These are phyloP conservation scores for Chaetodon trifasciatus DNA, from an alignment of 2,797 vertebrate genomes.

Conservation along the genomic window DNA sequence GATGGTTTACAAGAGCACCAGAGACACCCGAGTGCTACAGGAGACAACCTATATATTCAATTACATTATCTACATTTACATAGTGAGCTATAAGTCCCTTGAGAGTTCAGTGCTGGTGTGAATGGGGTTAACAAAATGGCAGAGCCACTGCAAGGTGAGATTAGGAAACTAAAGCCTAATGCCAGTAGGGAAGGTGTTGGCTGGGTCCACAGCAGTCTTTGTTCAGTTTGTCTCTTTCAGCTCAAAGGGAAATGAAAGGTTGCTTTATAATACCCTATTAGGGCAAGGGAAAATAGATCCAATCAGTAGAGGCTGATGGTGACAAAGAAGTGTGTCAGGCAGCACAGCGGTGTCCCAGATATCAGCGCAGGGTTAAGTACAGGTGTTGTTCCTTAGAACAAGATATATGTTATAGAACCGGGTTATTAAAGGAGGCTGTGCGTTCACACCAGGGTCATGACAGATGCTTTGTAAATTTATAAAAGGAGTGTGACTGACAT, in stretches of 20 bases:
- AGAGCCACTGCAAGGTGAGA: conserved; percentile 39
- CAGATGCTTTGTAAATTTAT: conserved; percentile 7
- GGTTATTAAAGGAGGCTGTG: conserved; percentile 41
- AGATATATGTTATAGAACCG: conserved; percentile 45
- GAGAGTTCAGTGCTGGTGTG: conserved; percentile 40
- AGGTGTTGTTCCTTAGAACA: conserved; percentile 40
- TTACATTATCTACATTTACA: conserved; percentile 16
- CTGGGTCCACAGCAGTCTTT: conserved; percentile 35
- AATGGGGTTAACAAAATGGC: conserved; percentile 47
- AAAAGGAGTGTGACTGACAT: conserved; percentile 9
- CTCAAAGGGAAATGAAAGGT: conserved; percentile 53
- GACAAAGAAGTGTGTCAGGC: conserved; percentile 65
- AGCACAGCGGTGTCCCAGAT: conserved; percentile 54
- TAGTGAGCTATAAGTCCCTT: conserved; percentile 15
- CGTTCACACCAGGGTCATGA: conserved; percentile 21
- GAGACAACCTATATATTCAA: conserved; percentile 34
- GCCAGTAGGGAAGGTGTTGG: conserved; percentile 57
- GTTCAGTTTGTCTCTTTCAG: conserved; percentile 38
- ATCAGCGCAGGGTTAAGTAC: conserved; percentile 53
- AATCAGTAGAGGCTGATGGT: conserved; percentile 45
- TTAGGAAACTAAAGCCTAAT: conserved; percentile 40
- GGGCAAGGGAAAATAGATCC: conserved; percentile 52
- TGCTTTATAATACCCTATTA: conserved; percentile 45
- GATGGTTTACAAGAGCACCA: background rate
- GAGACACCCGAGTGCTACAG: background rate